These are phyloP conservation scores for Coronaproctus castanopsis DNA, from an alignment of 2,888 invertebrate species.

Conservation along the genomic window DNA sequence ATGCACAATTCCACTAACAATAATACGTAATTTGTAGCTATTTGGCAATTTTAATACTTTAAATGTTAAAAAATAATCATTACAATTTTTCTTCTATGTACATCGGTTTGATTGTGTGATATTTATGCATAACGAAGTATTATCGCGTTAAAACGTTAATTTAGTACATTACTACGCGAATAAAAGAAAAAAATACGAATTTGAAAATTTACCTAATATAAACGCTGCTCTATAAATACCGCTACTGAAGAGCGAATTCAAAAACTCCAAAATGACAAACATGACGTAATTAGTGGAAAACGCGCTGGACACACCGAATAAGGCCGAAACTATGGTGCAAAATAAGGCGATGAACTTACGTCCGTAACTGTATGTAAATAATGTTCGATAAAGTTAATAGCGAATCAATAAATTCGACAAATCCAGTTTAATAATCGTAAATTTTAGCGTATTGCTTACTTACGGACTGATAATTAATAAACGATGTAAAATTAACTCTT, in stretches of 20 bases:
- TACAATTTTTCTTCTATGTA: background rate
- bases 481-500: too few relatives aligned
- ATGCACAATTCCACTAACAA: too few relatives aligned
- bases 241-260: constrained; percentile 46
- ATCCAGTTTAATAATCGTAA: too few relatives aligned
- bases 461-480: too few relatives aligned
- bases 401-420: background rate
- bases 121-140: too few relatives aligned
- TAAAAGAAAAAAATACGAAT: background rate
- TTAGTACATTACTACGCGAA: too few relatives aligned
- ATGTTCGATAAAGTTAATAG: too few relatives aligned
- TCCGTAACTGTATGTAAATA: constrained; percentile 42
- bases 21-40: too few relatives aligned
- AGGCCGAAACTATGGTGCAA: constrained; percentile 36
- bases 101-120: too few relatives aligned
- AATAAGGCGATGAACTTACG: constrained; percentile 37
- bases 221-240: constrained; percentile 52
- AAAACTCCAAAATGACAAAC: constrained; percentile 47
- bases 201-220: constrained; percentile 37
- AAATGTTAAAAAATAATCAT: background rate
- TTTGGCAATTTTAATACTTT: background rate
- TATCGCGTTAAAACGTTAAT: too few relatives aligned
- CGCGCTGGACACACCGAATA: constrained; percentile 44
- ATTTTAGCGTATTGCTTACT: too few relatives aligned
- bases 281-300: constrained; percentile 46